A percentile compares a stretch with the other conserved stretches of the same genome.
Conservation (phyloP, 2,113 vertebrate genomes). For the Lethenteron reissneri region DNA sequence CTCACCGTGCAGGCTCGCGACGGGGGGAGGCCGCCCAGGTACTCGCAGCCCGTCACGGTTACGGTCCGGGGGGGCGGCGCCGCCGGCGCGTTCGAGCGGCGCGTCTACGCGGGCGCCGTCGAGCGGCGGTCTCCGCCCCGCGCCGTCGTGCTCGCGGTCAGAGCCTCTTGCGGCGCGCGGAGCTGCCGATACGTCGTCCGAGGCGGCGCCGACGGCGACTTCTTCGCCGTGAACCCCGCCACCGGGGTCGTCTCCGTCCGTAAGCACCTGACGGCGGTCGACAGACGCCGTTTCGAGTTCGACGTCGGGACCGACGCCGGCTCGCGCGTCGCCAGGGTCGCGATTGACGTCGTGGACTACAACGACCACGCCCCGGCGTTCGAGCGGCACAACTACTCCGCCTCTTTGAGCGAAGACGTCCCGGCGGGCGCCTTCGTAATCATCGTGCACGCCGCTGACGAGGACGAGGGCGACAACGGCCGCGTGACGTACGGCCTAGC, state of each 20-base stretch:
- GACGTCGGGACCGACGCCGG: too few relatives aligned
- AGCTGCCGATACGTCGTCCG: too few relatives aligned
- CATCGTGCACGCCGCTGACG: conserved; percentile 49
- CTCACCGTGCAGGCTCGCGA: conserved; percentile 88
- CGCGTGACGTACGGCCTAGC: conserved; percentile 50
- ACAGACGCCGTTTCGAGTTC: neutral
- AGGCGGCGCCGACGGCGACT: too few relatives aligned
- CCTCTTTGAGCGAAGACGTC: conserved; percentile 63
- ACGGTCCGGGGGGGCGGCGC: too few relatives aligned
- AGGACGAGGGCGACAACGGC: conserved; percentile 67
- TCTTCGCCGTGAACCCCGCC: too few relatives aligned
- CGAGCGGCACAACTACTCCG: conserved; percentile 56
- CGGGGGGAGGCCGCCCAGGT: too few relatives aligned
- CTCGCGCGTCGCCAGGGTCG: conserved; percentile 27
- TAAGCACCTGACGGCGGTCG: conserved; percentile 44
- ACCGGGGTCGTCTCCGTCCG: too few relatives aligned
- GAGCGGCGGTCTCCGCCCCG: conserved; percentile 69
- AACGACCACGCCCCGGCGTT: conserved; percentile 79
- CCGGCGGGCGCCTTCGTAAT: conserved; percentile 51
- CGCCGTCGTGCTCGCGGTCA: conserved; percentile 21
- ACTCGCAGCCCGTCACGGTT: too few relatives aligned
- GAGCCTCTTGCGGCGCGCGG: too few relatives aligned
- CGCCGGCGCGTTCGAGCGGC: too few relatives aligned
- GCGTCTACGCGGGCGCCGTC: conserved; percentile 18
- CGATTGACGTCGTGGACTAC: conserved; percentile 47